Percentiles rank a stretch among this genome's conserved stretches.
phyloP scores from a whole-genome alignment of 2,797 vertebrate species.

The Girardinus metallicus region DNA sequence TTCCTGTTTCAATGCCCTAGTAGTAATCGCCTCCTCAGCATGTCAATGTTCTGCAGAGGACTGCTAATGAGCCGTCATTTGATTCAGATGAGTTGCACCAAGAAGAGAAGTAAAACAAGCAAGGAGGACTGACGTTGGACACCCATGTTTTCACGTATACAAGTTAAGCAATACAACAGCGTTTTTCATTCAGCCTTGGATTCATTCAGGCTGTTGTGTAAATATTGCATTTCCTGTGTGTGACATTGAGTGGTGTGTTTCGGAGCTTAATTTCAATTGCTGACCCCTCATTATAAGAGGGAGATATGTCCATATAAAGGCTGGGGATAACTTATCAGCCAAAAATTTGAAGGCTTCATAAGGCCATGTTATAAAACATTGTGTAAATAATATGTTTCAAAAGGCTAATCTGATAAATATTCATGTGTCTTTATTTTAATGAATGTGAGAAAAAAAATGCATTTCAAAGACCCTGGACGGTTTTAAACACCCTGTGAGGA shows the following conservation, averaged over 20 bases:
- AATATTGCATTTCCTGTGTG: not conserved
- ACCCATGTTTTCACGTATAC: not conserved
- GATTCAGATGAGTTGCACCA: no score
- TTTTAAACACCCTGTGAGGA: constrained; percentile 34
- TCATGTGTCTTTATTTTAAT: constrained; percentile 17
- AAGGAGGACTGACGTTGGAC: no score
- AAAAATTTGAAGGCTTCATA: constrained; percentile 7
- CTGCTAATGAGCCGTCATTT: no score
- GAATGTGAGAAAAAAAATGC: constrained; percentile 7
- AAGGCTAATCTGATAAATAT: constrained; percentile 22
- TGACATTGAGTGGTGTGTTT: not conserved
- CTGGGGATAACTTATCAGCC: constrained; percentile 3
- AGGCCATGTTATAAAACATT: constrained; percentile 1
- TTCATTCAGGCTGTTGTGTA: constrained; percentile 26
- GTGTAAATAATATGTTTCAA: constrained; percentile 9
- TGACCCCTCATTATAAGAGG: constrained; percentile 6
- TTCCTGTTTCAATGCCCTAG: no score
- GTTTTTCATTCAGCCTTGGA: constrained; percentile 8
- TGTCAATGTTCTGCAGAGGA: no score
- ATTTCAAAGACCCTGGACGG: constrained; percentile 35
- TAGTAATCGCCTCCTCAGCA: no score
- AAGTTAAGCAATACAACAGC: not conserved
- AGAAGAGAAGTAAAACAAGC: no score
- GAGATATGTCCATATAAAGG: constrained; percentile 18
- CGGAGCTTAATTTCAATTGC: constrained; percentile 9